These are phyloP conservation scores for Drosophila bocqueti DNA, from an alignment of 1,140 invertebrate genomes.

Conservation along the genomic window DNA sequence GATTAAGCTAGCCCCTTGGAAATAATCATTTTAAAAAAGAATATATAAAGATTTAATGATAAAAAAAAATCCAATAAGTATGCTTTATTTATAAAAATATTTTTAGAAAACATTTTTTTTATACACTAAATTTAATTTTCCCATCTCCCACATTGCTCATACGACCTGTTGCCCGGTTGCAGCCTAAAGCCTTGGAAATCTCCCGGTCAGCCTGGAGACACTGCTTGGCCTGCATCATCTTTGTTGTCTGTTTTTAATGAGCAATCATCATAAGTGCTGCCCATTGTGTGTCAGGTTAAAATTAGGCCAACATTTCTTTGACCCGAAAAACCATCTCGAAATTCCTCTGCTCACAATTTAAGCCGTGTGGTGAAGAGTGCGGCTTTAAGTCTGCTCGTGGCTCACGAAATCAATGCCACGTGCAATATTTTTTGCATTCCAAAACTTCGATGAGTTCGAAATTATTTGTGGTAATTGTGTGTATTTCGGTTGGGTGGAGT, in stretches of 20 bases:
- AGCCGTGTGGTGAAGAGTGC: not conserved
- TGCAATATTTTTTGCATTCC: slow-evolving; percentile 43
- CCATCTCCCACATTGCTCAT: not conserved
- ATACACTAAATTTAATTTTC: not conserved
- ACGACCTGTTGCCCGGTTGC: slow-evolving; percentile 6
- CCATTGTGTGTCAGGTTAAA: not conserved
- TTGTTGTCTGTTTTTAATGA: not conserved
- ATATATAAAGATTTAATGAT: too few species aligned
- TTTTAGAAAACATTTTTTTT: not conserved
- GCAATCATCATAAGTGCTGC: slow-evolving; percentile 22
- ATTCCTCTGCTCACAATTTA: not conserved
- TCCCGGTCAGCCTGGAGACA: not conserved
- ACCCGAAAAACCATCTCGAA: not conserved
- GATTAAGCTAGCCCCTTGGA: not conserved
- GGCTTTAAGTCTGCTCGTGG: slow-evolving; percentile 26
- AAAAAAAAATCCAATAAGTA: too few species aligned
- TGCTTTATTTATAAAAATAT: too few species aligned
- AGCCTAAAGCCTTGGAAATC: not conserved
- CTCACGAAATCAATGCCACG: slow-evolving; percentile 43
- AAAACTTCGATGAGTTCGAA: slow-evolving; percentile 21
- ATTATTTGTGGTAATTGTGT: slow-evolving; percentile 50
- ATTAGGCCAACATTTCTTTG: not conserved
- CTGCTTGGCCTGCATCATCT: too few species aligned
- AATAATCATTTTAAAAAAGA: too few species aligned
- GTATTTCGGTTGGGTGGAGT: not conserved